Base-by-base conservation (phyloP, 2,797 vertebrate genomes). In the Pangasius mekongensis region DNA sequence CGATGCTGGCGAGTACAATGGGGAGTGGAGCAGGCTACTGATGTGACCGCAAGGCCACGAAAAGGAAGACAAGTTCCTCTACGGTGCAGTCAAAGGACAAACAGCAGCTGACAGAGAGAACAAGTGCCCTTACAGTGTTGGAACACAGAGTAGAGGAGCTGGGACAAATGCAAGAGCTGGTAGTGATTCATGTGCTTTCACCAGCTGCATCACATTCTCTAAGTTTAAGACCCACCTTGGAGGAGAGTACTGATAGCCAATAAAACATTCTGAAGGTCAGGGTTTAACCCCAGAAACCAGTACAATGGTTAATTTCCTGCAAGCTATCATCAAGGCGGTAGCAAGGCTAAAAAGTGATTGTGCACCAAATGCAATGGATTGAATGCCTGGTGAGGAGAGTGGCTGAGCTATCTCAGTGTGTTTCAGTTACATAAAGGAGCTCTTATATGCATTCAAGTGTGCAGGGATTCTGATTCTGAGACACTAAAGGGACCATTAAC, bases 401-500 rank as follows among this genome's bases (percentile, higher is more conserved):
- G 16, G 54, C 30, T 58, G 30, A 13, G 18, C 18, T 80, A 11
- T 80, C 20, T 56, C 36, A 56, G 3, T 30, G 30, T 22, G 20
- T 80, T 80, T 9, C 54, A 80, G 30, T 81, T 80, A 56, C n/a
- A 80, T 80, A 58, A 36, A 78, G 1, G n/a, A 58, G 18, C 16
- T 36, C 1, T 80, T 58, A 24, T 58, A 36, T 6, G 54, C 20
- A 56, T 78, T 78, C 33, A 27, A 58, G 30, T 60, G 54, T 81
- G 20, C 30, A 20, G 52, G 30, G 16, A 56, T 22, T 56, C 16
- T 54, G 16, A 56, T 22, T 56, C 16, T 54, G 76, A 1, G 18
- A 56, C 76, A 62, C 56, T 62, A 43, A 62, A 62, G 36, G 24
- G 80, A 62, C 80, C 58, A n/a, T 62, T 62, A 62, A 82, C 20